Evolutionary conservation across 2,797 vertebrate species (phyloP), one percentile per base, ranked within the genome.

Genomic region (Spheniscus humboldti): DNA sequence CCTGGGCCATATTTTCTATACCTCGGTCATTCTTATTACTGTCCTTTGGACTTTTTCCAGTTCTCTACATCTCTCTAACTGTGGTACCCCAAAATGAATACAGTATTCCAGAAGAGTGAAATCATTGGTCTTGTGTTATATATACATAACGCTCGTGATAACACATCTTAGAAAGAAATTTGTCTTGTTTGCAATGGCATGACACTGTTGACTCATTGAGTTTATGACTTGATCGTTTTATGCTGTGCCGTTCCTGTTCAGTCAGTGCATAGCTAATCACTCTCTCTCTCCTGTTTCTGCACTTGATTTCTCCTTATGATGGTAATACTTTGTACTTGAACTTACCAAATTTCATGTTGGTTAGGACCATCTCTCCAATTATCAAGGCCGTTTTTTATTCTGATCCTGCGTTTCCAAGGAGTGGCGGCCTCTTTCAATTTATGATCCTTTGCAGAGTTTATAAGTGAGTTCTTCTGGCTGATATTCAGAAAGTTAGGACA

Each of bases 81-180:
- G 67, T 35, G 9, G 28, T 95, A 88, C 63, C 69, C 66, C 50
- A 62, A 48, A 86, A 94, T 48, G 64, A 86, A 83, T 33, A 64
- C 60, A 72, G 69, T 96, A 79, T 95, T 96, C 90, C 95, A 91
- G 92, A 79, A 82, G 83, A 95, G 37, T 94, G 90, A 95, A 94
- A 82, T 96, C 80, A 89, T 48, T 92, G 45, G 13, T 92, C 47
- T 94, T 56, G 22, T 45, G 25, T 62, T 94, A 84, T 64, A 88
- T 56, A 94, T 43, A 94, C 37, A n/a, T 30, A 72, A 71, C 43
- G 63, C 30, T 86, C 94, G 66, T 52, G 88, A 78, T 93, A 81
- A 84, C 84, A 90, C 39, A 79, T 86, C 86, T 76, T 72, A 63
- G 76, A 48, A 80, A 55, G 31, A 77, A 81, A 78, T 93, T 73